phyloP scores from a whole-genome alignment of 2,888 invertebrate genomes.

The Empis livida region DNA sequence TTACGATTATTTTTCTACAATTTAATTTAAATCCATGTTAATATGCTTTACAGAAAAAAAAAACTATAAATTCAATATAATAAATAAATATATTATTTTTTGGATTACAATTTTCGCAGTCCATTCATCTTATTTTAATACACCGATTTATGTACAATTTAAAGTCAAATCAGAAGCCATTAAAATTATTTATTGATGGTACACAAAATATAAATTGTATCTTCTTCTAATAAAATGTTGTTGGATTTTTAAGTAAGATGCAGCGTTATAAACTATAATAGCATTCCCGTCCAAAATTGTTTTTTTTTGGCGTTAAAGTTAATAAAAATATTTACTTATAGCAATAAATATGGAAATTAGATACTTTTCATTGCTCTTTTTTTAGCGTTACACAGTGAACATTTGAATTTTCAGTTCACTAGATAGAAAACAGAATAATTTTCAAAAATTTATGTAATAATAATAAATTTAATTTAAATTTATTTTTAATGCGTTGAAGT shows the following conservation, averaged over 20 bases:
- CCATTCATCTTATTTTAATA: neutral
- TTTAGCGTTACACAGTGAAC: too few species aligned
- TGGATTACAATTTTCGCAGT: too few species aligned
- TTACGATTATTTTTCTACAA: too few species aligned
- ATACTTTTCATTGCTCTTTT: neutral
- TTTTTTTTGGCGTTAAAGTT: neutral
- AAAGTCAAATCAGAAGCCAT: slow-evolving; percentile 1
- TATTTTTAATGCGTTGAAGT: too few species aligned
- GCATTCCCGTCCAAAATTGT: neutral
- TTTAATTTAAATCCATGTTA: too few species aligned
- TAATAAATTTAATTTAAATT: too few species aligned
- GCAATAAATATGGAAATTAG: neutral
- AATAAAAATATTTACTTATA: neutral
- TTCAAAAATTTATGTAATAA: too few species aligned
- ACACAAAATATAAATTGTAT: neutral
- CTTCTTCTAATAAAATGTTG: neutral
- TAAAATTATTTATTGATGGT: slow-evolving; percentile 1
- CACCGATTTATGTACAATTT: neutral
- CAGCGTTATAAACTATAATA: neutral
- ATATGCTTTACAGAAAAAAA: too few species aligned
- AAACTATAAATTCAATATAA: too few species aligned
- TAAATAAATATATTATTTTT: too few species aligned
- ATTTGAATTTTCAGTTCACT: too few species aligned
- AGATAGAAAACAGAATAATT: too few species aligned
- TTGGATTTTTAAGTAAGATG: neutral